phyloP scores from a whole-genome alignment of 2,113 vertebrate species.

The Elgaria multicarinata region DNA sequence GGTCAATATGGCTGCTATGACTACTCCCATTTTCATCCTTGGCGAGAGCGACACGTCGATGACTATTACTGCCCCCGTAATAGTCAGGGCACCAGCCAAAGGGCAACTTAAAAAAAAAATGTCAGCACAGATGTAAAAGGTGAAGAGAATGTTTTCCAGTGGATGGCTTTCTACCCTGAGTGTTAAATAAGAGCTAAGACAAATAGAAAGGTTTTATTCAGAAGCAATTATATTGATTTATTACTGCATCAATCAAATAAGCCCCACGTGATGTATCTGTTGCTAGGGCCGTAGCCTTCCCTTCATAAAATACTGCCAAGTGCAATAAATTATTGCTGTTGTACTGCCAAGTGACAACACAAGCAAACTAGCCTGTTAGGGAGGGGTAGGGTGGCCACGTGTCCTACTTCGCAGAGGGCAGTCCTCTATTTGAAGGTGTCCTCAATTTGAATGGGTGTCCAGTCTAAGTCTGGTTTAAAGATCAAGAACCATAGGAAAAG shows the following conservation, averaged over 20 bases:
- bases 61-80: background rate
- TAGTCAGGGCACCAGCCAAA: background rate
- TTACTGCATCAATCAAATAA: no score
- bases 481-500: no score
- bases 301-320: no score
- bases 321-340: no score
- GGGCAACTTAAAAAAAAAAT: no score
- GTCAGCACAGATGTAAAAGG: background rate
- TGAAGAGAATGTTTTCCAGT: background rate
- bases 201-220: background rate
- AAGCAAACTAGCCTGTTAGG: no score
- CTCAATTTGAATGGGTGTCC: no score
- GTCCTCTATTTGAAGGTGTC: no score
- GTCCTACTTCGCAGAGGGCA: no score
- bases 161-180: background rate
- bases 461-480: no score
- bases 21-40: background rate
- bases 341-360: no score
- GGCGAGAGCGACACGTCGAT: background rate
- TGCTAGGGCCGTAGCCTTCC: background rate
- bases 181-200: background rate
- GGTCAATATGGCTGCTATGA: background rate
- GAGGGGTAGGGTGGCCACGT: no score
- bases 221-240: background rate
- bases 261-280: background rate